Conservation (phyloP, 1,140 invertebrate species). For the silkworm (Bombyx mori) region ASM3026992v2 NC_085115.1:5599001-5599500, state of each 20-base stretch:
- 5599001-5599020: too few relatives aligned
- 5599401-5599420: constrained; percentile 53
- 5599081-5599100: too few relatives aligned
- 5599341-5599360: constrained; percentile 30
- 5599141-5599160: not conserved
- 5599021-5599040: too few relatives aligned
- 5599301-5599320: constrained; percentile 30
- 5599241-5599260: constrained; percentile 21
- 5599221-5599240: constrained; percentile 49
- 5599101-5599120: too few relatives aligned
- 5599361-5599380: constrained; percentile 48
- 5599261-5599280: constrained; percentile 30
- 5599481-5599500: constrained; percentile 17
- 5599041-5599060: too few relatives aligned
- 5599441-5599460: constrained; percentile 7
- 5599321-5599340: constrained; percentile 31
- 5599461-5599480: constrained; percentile 9
- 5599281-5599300: constrained; percentile 35
- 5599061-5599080: too few relatives aligned
- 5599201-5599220: constrained; percentile 53
- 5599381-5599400: constrained; percentile 46
- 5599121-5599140: too few relatives aligned
- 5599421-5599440: constrained; percentile 37
- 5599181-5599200: constrained; percentile 61
- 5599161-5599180: constrained; percentile 47